Evolutionary conservation across 2,888 invertebrate genomes (phyloP).

Genomic region (Ellobium chinense): DNA sequence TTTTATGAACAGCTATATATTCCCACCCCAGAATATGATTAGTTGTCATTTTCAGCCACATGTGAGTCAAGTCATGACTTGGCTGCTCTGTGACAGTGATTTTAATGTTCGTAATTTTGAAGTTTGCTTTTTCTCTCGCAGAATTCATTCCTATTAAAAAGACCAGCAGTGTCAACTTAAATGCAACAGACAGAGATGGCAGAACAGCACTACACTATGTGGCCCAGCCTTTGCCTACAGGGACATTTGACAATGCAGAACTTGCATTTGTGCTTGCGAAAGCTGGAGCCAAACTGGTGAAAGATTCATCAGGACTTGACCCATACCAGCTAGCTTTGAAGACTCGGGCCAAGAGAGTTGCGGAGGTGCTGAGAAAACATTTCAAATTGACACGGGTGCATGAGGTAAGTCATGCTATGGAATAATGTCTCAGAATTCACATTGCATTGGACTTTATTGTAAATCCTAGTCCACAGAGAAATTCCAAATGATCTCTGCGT

Average conservation of each 20-base stretch:
- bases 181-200: constrained; percentile 46
- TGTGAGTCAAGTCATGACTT: too few relatives aligned
- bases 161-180: constrained; percentile 51
- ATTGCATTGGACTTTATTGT: too few relatives aligned
- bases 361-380: constrained; percentile 39
- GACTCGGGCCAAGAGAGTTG: constrained; percentile 45
- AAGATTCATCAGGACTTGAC: constrained; percentile 69
- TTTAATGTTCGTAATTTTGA: too few relatives aligned
- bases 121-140: neutral
- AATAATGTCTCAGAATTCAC: neutral
- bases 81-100: too few relatives aligned
- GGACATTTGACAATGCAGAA: constrained; percentile 54
- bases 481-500: neutral
- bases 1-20: too few relatives aligned
- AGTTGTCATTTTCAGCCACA: too few relatives aligned
- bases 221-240: constrained; percentile 30
- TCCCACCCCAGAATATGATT: too few relatives aligned
- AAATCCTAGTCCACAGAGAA: too few relatives aligned
- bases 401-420: constrained; percentile 6
- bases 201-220: constrained; percentile 52
- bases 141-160: constrained; percentile 39
- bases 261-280: constrained; percentile 51
- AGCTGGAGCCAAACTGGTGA: constrained; percentile 55
- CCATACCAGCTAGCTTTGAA: constrained; percentile 50
- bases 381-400: constrained; percentile 5